Percentiles rank a stretch among this genome's conserved stretches.
Evolutionary conservation across 2,113 vertebrate genomes (phyloP).

Genomic region (Pygathrix nemaeus): DNA sequence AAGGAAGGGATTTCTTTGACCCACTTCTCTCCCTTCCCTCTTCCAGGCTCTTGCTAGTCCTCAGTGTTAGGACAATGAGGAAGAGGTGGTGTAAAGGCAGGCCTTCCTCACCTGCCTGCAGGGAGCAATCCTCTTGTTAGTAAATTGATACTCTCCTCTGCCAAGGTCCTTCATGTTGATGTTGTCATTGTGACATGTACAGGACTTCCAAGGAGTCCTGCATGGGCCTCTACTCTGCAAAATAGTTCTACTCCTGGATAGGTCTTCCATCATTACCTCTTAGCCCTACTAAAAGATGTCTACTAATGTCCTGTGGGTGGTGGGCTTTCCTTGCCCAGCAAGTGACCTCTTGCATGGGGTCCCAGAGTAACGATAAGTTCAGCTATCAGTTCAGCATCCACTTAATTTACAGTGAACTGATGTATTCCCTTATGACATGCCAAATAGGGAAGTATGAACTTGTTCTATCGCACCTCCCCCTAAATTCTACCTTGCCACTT

Average conservation of each 20-base stretch:
- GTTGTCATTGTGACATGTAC: neutral
- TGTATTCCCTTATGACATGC: neutral
- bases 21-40: neutral
- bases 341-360: neutral
- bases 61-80: accelerated
- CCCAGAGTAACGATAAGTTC: neutral
- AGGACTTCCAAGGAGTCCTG: neutral
- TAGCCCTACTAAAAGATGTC: neutral
- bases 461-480: neutral
- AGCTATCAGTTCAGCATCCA: neutral
- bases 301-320: too few species aligned
- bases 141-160: neutral
- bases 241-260: neutral
- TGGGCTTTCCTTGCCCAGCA: neutral
- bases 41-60: neutral
- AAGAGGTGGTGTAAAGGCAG: neutral
- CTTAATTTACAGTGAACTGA: neutral
- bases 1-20: neutral
- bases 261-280: neutral
- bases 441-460: accelerated
- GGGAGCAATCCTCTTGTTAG: neutral
- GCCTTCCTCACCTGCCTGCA: neutral
- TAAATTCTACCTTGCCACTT: neutral
- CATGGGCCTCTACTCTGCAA: neutral
- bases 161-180: neutral